phyloP scores from a whole-genome alignment of 2,888 invertebrate genomes.

The Gortyna flavago region DNA sequence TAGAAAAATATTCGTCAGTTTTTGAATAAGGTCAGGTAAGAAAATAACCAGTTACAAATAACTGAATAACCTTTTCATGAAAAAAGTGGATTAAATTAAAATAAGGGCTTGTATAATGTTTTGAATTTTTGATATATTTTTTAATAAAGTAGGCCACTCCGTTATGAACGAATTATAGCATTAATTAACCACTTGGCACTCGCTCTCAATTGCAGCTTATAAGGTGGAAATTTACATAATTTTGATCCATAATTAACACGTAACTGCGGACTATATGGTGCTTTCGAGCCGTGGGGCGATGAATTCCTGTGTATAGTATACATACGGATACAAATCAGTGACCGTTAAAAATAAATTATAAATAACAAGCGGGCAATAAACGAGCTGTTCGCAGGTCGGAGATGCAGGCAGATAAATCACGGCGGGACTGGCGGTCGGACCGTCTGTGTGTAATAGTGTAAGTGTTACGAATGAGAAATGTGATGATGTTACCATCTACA shows the following conservation, averaged over 20 bases:
- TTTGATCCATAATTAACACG: constrained; percentile 74
- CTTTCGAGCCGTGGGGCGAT: constrained; percentile 70
- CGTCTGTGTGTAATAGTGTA: constrained; percentile 76
- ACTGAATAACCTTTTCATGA: constrained; percentile 20
- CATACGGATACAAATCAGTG: constrained; percentile 84
- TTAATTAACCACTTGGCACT: constrained; percentile 52
- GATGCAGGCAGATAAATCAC: constrained; percentile 89
- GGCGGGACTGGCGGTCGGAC: constrained; percentile 73
- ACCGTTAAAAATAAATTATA: constrained; percentile 90
- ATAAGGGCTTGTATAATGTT: constrained; percentile 21
- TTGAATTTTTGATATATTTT: constrained; percentile 34
- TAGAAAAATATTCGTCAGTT: neutral
- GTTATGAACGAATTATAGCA: constrained; percentile 48
- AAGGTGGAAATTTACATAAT: constrained; percentile 59
- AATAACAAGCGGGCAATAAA: constrained; percentile 89
- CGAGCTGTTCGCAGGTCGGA: constrained; percentile 88
- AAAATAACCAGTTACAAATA: constrained; percentile 21
- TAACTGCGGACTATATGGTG: constrained; percentile 67
- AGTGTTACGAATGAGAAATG: constrained; percentile 84
- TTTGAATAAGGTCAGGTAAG: neutral
- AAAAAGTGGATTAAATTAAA: constrained; percentile 27
- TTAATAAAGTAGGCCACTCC: constrained; percentile 33
- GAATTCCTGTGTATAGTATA: constrained; percentile 69
- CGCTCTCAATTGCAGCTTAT: constrained; percentile 50
- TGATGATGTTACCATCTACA: constrained; percentile 77